These are phyloP conservation scores for Sceloporus undulatus DNA, from an alignment of 2,113 vertebrate genomes.

Conservation along the genomic window DNA sequence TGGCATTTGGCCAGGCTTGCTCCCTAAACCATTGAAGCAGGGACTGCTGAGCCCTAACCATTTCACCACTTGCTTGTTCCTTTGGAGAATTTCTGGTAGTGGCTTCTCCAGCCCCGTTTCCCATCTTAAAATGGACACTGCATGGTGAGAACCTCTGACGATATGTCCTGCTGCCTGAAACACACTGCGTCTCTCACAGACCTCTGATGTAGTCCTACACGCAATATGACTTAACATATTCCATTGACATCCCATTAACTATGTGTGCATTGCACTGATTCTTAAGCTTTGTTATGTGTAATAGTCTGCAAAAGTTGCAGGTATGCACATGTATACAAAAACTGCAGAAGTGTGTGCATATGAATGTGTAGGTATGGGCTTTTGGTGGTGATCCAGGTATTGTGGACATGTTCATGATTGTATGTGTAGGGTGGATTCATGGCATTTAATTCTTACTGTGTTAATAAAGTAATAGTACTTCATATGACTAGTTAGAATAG, in stretches of 20 bases:
- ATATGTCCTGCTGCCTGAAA: not conserved
- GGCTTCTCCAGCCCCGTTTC: no score
- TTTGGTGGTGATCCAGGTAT: not conserved
- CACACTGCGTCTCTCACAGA: not conserved
- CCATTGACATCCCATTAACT: not conserved
- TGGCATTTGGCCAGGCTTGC: not conserved
- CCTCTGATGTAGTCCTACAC: not conserved
- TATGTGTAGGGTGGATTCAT: not conserved
- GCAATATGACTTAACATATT: not conserved
- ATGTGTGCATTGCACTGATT: not conserved
- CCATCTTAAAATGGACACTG: not conserved
- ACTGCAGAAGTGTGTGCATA: not conserved
- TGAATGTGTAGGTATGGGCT: no score
- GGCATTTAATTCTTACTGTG: slow-evolving; percentile 52
- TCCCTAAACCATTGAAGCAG: not conserved
- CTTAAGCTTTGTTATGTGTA: not conserved
- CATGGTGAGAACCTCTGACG: not conserved
- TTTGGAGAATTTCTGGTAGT: not conserved
- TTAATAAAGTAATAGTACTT: slow-evolving; percentile 72
- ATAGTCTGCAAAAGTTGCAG: not conserved
- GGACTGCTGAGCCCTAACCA: not conserved
- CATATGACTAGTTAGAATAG: slow-evolving; percentile 70
- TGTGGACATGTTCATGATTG: not conserved
- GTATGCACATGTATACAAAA: not conserved
- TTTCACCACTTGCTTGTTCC: not conserved